Evolutionary conservation across 2,888 invertebrate genomes (phyloP).

Genomic region (Acrobasis repandana): DNA sequence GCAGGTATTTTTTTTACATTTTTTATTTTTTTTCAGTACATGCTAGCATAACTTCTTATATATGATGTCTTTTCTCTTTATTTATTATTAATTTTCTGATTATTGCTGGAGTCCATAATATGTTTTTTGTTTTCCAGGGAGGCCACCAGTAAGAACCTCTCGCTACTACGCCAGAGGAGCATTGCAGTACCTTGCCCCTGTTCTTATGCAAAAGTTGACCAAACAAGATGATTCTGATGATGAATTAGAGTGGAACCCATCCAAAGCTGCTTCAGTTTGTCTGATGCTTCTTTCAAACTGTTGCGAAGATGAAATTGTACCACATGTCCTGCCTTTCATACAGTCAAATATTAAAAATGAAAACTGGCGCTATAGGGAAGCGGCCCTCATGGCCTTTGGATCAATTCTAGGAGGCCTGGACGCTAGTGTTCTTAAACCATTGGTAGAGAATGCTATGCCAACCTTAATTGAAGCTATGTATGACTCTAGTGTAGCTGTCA

Average conservation of each 20-base stretch:
- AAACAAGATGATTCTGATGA: slow-evolving; percentile 99
- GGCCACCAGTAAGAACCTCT: slow-evolving; percentile 96
- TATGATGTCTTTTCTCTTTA: background rate
- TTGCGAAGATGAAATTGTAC: slow-evolving; percentile 98
- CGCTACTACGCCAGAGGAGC: slow-evolving; percentile 99
- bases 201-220: slow-evolving; percentile 95
- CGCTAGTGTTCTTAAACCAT: slow-evolving; percentile 91
- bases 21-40: slow-evolving; percentile 13
- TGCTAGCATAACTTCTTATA: too few species aligned
- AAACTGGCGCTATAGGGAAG: slow-evolving; percentile 97
- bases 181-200: slow-evolving; percentile 95
- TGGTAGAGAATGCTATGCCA: slow-evolving; percentile 98
- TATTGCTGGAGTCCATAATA: slow-evolving; percentile 14
- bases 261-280: slow-evolving; percentile 99
- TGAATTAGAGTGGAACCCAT: slow-evolving; percentile 99
- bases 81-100: too few species aligned
- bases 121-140: slow-evolving; percentile 75
- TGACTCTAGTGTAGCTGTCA: slow-evolving; percentile 95
- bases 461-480: slow-evolving; percentile 97
- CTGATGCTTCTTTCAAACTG: slow-evolving; percentile 98
- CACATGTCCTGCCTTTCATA: slow-evolving; percentile 97
- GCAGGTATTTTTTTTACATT: slow-evolving; percentile 70
- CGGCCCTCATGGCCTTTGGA: slow-evolving; percentile 99
- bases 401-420: slow-evolving; percentile 96
- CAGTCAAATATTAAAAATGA: slow-evolving; percentile 95